phyloP scores from a whole-genome alignment of 2,797 vertebrate species.

The Pseudocheirus occidentalis region DNA sequence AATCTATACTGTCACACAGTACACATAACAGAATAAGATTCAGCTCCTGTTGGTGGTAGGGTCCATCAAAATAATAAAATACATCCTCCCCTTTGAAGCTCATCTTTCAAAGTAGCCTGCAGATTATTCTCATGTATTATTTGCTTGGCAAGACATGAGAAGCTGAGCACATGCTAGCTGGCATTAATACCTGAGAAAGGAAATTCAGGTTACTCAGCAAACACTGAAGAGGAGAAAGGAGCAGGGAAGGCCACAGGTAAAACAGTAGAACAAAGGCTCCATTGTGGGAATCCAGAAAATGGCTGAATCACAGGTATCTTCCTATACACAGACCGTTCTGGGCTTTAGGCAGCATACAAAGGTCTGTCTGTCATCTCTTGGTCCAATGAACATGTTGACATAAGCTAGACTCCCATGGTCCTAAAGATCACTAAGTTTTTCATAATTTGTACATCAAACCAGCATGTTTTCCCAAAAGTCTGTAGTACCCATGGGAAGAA shows the following conservation, averaged over 20 bases:
- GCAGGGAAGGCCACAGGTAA: neutral
- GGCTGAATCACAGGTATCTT: neutral
- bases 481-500: too few relatives aligned
- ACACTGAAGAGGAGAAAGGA: neutral
- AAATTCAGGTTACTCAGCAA: neutral
- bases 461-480: too few relatives aligned
- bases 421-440: too few relatives aligned
- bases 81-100: neutral
- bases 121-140: neutral
- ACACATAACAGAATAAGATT: neutral
- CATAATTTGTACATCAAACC: too few relatives aligned
- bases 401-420: too few relatives aligned
- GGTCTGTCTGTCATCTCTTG: too few relatives aligned
- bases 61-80: neutral
- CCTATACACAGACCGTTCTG: too few relatives aligned
- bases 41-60: neutral
- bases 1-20: neutral
- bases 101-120: neutral
- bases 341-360: too few relatives aligned
- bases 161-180: neutral
- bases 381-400: too few relatives aligned
- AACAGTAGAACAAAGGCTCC: neutral
- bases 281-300: neutral
- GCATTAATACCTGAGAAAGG: neutral
- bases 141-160: neutral